phyloP scores from a whole-genome alignment of 37 sponge, comb jelly and placozoan genomes.

The Geodia barretti region DNA sequence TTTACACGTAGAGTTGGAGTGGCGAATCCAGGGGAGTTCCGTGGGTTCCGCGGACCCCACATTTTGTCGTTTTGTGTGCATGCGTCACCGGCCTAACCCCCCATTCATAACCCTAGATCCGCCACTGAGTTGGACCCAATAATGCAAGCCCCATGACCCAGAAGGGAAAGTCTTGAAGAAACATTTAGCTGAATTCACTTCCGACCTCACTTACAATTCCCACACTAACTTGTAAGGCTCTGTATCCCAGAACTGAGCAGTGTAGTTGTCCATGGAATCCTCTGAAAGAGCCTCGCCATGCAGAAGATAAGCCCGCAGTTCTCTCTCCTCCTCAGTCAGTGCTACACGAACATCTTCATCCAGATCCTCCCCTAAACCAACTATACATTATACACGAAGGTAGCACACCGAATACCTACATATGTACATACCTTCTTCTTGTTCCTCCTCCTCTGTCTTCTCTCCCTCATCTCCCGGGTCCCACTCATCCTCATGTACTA shows the following conservation, averaged over 20 bases:
- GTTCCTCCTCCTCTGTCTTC: conserved; percentile 5
- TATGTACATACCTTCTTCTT: background rate
- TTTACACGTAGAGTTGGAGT: background rate
- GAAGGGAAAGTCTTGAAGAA: background rate
- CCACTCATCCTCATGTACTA: conserved; percentile 74
- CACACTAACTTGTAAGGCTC: conserved; percentile 87
- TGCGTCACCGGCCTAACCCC: too few species aligned
- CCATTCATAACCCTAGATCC: too few species aligned
- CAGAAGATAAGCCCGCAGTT: conserved; percentile 59
- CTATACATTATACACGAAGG: too few species aligned
- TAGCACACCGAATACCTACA: too few species aligned
- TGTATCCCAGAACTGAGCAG: conserved; percentile 75
- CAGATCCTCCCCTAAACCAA: conserved; percentile 63
- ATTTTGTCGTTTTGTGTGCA: too few species aligned
- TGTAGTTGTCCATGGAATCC: conserved; percentile 55
- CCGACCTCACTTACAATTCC: too few species aligned
- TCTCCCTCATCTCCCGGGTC: conserved; percentile 47
- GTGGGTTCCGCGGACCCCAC: too few species aligned
- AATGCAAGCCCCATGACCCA: too few species aligned
- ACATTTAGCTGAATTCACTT: background rate
- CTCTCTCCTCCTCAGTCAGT: conserved; percentile 77
- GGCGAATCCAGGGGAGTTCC: too few species aligned
- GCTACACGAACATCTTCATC: conserved; percentile 54
- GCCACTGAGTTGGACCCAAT: too few species aligned
- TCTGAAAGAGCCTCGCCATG: conserved; percentile 82